Conservation (phyloP, 2,888 invertebrate genomes). For the Criorhina ranunculi region DNA sequence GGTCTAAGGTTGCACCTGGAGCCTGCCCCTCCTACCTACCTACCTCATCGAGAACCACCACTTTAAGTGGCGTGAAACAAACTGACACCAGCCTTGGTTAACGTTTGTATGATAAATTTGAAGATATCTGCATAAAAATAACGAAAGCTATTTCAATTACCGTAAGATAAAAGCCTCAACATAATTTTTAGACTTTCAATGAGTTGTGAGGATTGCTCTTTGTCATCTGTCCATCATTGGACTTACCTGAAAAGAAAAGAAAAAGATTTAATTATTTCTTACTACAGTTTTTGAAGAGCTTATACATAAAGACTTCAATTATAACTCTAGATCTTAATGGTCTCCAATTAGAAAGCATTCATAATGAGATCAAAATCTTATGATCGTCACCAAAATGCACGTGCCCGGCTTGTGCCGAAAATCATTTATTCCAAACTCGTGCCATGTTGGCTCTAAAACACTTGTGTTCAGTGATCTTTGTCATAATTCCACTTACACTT, state of each 20-base stretch:
- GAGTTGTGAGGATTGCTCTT: too few relatives aligned
- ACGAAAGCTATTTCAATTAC: too few relatives aligned
- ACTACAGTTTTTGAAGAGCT: not conserved
- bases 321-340: constrained; percentile 4
- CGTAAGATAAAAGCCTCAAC: not conserved
- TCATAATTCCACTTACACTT: constrained; percentile 32
- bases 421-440: constrained; percentile 32
- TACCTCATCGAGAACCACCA: too few relatives aligned
- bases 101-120: too few relatives aligned
- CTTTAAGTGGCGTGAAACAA: too few relatives aligned
- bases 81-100: too few relatives aligned
- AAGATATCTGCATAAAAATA: too few relatives aligned
- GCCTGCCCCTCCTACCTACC: too few relatives aligned
- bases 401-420: constrained; percentile 46
- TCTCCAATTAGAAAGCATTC: constrained; percentile 42
- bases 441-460: constrained; percentile 32
- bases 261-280: not conserved
- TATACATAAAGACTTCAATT: not conserved
- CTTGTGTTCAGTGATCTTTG: constrained; percentile 48
- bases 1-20: too few relatives aligned
- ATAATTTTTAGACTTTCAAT: not conserved
- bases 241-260: constrained; percentile 57
- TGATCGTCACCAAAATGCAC: not conserved
- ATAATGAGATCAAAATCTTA: constrained; percentile 11
- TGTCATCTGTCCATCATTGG: not conserved